Evolutionary conservation across 30 jellyfish, hydroid and myxozoan species (phyloP).

Genomic region (Rhopilema esculentum): DNA sequence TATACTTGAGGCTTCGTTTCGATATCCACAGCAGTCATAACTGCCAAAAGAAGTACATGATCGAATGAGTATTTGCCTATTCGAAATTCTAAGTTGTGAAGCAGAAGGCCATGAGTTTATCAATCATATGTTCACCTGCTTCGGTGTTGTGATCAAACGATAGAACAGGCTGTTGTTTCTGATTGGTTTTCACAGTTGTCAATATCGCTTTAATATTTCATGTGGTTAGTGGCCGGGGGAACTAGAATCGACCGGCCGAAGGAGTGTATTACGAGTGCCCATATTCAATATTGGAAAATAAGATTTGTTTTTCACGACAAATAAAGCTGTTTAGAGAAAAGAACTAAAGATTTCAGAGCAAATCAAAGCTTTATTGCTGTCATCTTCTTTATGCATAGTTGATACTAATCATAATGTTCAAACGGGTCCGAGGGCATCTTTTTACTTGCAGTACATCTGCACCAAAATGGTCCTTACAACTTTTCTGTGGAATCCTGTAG

Average conservation of each 20-base stretch:
- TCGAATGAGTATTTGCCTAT: not conserved
- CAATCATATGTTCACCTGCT: conserved; percentile 51
- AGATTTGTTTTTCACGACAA: no score
- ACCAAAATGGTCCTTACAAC: no score
- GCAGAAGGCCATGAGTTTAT: conserved; percentile 28
- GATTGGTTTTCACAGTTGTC: conserved; percentile 51
- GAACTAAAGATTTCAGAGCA: no score
- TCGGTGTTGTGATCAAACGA: conserved; percentile 31
- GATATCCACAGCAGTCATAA: not conserved
- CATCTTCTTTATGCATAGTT: no score
- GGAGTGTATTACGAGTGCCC: no score
- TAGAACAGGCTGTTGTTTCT: conserved; percentile 1
- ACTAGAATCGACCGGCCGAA: not conserved
- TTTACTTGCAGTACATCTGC: no score
- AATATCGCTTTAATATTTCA: conserved; percentile 31
- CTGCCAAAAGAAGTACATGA: not conserved
- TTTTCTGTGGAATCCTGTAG: no score
- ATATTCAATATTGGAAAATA: no score
- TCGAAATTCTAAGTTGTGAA: not conserved
- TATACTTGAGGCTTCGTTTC: not conserved
- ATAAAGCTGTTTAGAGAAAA: no score
- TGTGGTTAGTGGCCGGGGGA: conserved; percentile 35
- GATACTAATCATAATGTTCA: no score
- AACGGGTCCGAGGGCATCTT: no score
- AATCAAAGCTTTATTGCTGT: no score